These are phyloP conservation scores for Ptychadena robeensis DNA, from an alignment of 2,797 vertebrate genomes.

Conservation along the genomic window DNA sequence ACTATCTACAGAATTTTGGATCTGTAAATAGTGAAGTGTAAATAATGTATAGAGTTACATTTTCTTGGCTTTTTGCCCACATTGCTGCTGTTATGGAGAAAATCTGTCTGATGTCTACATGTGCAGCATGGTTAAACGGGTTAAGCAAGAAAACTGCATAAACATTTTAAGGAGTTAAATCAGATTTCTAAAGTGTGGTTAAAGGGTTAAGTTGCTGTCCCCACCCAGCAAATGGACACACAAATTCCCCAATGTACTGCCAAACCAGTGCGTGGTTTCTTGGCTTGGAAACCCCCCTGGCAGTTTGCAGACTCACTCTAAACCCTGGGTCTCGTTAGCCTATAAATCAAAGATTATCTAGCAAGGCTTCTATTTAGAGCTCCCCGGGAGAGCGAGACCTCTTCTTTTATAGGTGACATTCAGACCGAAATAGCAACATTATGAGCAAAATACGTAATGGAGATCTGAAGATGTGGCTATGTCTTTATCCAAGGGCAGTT, in stretches of 20 bases:
- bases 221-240: constrained; percentile 43
- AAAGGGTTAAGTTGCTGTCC: constrained; percentile 28
- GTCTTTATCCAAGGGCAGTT: constrained; percentile 80
- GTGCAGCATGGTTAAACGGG: background rate
- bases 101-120: background rate
- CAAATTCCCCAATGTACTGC: constrained; percentile 59
- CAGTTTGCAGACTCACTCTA: constrained; percentile 58
- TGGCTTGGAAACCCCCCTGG: constrained; percentile 68
- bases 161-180: too few species aligned
- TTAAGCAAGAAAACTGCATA: too few species aligned
- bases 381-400: constrained; percentile 70
- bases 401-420: constrained; percentile 78
- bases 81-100: background rate
- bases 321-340: constrained; percentile 66
- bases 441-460: constrained; percentile 72
- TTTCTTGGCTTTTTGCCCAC: background rate
- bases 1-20: too few species aligned
- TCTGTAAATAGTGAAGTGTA: too few species aligned
- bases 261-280: constrained; percentile 62
- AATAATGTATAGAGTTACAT: background rate
- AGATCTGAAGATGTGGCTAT: constrained; percentile 78
- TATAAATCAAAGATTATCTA: constrained; percentile 74
- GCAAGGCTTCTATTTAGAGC: constrained; percentile 75
- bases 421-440: constrained; percentile 73
- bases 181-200: too few species aligned